Evolutionary conservation across 2,888 invertebrate species (phyloP), one percentile per base, ranked within the genome.

Genomic region (Phanerotoma sp.): DNA sequence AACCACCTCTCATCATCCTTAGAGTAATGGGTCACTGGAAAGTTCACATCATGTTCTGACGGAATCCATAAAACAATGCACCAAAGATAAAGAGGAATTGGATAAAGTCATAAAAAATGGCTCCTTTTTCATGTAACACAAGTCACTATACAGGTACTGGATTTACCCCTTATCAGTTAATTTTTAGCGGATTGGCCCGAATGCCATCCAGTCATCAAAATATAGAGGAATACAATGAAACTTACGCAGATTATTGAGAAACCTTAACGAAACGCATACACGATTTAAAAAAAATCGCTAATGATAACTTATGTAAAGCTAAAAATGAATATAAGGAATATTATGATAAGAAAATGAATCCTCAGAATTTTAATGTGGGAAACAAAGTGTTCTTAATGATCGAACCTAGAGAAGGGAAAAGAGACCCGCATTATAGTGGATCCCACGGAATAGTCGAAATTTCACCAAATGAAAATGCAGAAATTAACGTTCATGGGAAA

Each of bases 91-190:
- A 54, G 55, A 56, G 10, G 63, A 75, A 56, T 75, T 73, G 73
- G 70, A 70, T 37, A 53, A 58, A 13, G 69, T 63, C 52, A n/a
- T 75, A 7, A 49, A 51, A 4, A 65, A 66, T n/a, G 35, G 13
- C 13, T 35, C 3, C n/a, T n/a, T n/a, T n/a, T n/a, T n/a, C n/a
- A n/a, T n/a, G n/a, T n/a, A n/a, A n/a, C n/a, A n/a, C n/a, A n/a
- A n/a, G 35, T 15, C 13, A 35, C n/a, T 73, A 77, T 49, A 56
- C 61, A 16, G 66, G 70, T 1, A 75, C 73, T 3, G 61, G 67
- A 10, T 72, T 63, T 40, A 66, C 71, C 1, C 74, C 73, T 3
- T 71, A 65, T 30, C 75, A 77, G 60, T 50, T 76, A 37, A 2
- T 75, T 4, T 77, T 71, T 54, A 74, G 72, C 4, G 55, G 66